Evolutionary conservation across 2,113 vertebrate species (phyloP), one percentile per base, ranked within the genome.

Genomic region (Varanus salvator): DNA sequence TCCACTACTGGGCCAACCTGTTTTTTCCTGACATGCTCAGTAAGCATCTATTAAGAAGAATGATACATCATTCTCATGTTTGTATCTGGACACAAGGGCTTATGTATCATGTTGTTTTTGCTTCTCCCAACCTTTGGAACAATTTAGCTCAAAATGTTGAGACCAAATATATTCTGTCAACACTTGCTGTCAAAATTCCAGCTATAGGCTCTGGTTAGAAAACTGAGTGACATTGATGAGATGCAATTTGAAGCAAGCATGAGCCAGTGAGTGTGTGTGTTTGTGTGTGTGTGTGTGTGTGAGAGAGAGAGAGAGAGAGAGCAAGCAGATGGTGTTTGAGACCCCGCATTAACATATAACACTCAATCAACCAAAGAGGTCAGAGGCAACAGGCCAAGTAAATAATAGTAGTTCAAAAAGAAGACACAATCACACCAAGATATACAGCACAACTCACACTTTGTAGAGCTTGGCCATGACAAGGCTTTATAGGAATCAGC

Each of bases 31-130:
- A 54, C 54, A 54, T 54, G 54, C 17, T 75, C n/a, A 75, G 74
- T 44, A 38, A 76, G 23, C 34, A 76, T 76, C 34, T 34, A 3
- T 76, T 80, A 31, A 14, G 12, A 29, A 54, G 7, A 54, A 44
- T 44, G 77, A 80, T 11, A 29, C 11, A 54, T 3, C 23, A 21
- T 78, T 3, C 48, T 78, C 25, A 48, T 50, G 11, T 29, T 78
- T 78, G 25, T 27, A 78, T 78, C 3, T 78, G 44, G 44, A 50
- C 8, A 78, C 21, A 78, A 78, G 48, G 8, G 6, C 92, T 44
- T 91, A 93, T 87, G n/a, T 9, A 91, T 48, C 0, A 23, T 84
- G 57, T 93, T 52, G n/a, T 84, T 69, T 31, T 21, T 71, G 44
- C 48, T 74, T 75, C 21, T 57, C 31, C 34, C 48, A 57, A 38